Evolutionary conservation across 1,140 invertebrate species (phyloP).

Genomic region (Calycopis cecrops): DNA sequence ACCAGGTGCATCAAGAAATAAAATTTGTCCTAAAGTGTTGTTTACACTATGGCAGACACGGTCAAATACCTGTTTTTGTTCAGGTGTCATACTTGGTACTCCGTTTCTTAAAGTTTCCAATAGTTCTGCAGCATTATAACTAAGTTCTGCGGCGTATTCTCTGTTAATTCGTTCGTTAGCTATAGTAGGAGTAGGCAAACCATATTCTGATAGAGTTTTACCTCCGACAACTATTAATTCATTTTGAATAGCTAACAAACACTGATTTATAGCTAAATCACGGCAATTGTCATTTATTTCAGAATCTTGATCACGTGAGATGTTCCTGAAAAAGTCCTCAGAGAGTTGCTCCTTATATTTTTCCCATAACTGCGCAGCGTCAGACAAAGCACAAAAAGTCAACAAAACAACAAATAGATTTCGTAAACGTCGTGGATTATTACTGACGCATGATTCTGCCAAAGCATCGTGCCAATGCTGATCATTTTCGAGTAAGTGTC

Average conservation of each 20-base stretch:
- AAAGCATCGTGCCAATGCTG: no score
- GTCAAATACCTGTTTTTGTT: conserved; percentile 23
- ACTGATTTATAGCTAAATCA: conserved; percentile 26
- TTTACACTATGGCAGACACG: conserved; percentile 12
- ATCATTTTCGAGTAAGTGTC: no score
- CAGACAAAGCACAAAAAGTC: no score
- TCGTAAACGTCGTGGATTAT: no score
- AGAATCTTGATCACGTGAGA: no score
- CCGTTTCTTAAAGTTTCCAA: conserved; percentile 26
- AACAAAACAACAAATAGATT: no score
- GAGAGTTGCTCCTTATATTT: no score
- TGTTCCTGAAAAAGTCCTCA: no score
- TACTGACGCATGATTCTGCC: no score
- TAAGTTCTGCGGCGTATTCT: conserved; percentile 24
- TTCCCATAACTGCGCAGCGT: no score
- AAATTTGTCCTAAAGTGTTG: conserved; percentile 18
- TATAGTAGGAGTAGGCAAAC: conserved; percentile 24
- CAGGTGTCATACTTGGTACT: conserved; percentile 21
- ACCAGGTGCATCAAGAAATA: conserved; percentile 27
- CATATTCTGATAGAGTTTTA: conserved; percentile 25
- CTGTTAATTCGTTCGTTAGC: conserved; percentile 20
- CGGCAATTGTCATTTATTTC: no score
- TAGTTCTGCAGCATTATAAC: conserved; percentile 22
- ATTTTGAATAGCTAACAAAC: conserved; percentile 23
- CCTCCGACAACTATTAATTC: conserved; percentile 16